A percentile compares a stretch with the other conserved stretches of the same genome.
These are phyloP conservation scores for Synaphobranchus kaupii DNA, from an alignment of 2,797 vertebrate species.

Conservation along the genomic window DNA sequence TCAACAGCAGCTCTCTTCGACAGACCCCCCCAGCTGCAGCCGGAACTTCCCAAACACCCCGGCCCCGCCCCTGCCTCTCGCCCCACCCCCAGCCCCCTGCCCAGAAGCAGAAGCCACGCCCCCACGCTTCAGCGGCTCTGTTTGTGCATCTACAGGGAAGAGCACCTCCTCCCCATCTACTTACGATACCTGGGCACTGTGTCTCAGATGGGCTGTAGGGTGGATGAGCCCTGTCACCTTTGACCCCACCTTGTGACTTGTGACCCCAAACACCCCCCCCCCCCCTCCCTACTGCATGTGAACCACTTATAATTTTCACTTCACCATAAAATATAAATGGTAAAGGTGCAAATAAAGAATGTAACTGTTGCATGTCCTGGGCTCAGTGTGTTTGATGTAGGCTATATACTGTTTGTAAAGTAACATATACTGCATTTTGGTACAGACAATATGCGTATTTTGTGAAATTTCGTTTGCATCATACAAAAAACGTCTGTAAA, in stretches of 20 bases:
- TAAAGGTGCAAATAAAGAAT: neutral
- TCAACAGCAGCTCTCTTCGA: constrained; percentile 56
- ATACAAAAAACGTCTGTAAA: too few relatives aligned
- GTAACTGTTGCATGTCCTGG: neutral
- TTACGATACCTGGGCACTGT: neutral
- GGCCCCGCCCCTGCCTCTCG: too few relatives aligned
- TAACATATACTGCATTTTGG: too few relatives aligned
- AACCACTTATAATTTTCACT: neutral
- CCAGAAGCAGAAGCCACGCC: neutral
- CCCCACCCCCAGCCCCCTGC: neutral
- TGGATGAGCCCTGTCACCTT: neutral
- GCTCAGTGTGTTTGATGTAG: neutral
- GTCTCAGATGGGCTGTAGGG: neutral
- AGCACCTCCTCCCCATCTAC: neutral
- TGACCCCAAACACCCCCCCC: neutral
- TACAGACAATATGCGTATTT: too few relatives aligned
- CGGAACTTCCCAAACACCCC: constrained; percentile 67
- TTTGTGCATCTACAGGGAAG: neutral
- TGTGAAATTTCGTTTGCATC: too few relatives aligned
- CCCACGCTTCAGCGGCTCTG: neutral
- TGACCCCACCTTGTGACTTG: neutral
- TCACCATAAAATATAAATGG: neutral
- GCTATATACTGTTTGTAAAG: too few relatives aligned
- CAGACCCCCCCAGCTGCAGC: constrained; percentile 70
- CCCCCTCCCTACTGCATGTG: neutral